Evolutionary conservation across 1,140 invertebrate genomes (phyloP).

Genomic region (Drosophila ambigua): DNA sequence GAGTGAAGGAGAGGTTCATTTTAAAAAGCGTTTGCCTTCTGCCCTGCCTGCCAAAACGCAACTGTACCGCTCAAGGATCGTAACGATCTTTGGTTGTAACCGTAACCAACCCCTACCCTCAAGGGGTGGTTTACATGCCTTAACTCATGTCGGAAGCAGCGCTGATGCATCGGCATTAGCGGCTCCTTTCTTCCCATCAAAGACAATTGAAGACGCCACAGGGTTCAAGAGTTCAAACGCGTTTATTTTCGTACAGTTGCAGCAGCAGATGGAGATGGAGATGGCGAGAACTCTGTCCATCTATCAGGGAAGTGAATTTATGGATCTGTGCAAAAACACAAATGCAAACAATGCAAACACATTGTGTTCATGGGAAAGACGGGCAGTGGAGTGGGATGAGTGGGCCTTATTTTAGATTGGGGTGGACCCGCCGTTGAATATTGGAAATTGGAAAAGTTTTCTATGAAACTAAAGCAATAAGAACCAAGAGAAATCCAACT

Average conservation of each 20-base stretch:
- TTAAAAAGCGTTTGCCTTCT: conserved; percentile 6
- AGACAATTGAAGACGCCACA: conserved; percentile 36
- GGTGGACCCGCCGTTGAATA: background rate
- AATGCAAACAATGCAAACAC: conserved; percentile 42
- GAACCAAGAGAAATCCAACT: no score
- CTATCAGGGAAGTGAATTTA: conserved; percentile 22
- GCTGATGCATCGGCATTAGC: background rate
- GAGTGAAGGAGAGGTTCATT: conserved; percentile 10
- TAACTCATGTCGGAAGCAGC: no score
- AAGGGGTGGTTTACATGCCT: conserved; percentile 39
- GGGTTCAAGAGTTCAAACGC: conserved; percentile 53
- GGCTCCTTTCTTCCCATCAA: conserved; percentile 31
- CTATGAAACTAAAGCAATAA: no score
- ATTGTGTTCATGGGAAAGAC: conserved; percentile 33
- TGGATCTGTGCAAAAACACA: conserved; percentile 3
- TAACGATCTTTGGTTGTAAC: conserved; percentile 28
- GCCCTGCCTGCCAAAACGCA: background rate
- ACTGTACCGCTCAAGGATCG: conserved; percentile 28
- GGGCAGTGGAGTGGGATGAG: background rate
- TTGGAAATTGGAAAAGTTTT: no score
- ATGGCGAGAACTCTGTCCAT: conserved; percentile 1
- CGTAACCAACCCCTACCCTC: conserved; percentile 22
- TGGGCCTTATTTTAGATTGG: background rate
- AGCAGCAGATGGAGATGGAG: background rate
- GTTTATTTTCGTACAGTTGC: conserved; percentile 6